phyloP scores from a whole-genome alignment of 2,797 vertebrate genomes.

The Rhynchonycteris naso region DNA sequence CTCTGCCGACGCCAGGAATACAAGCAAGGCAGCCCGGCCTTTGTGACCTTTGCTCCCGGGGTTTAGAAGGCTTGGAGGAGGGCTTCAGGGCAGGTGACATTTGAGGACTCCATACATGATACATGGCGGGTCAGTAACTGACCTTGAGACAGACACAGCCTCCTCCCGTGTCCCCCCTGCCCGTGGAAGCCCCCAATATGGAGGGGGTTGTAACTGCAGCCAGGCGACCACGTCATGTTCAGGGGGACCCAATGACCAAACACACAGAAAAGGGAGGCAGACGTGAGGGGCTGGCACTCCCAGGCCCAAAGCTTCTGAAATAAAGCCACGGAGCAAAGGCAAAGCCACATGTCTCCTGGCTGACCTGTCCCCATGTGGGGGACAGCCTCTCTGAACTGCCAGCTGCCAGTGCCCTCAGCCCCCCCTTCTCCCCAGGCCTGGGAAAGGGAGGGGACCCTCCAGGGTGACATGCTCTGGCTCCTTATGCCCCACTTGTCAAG shows the following conservation, averaged over 20 bases:
- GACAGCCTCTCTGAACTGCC: neutral
- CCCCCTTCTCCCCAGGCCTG: neutral
- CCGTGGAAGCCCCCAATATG: neutral
- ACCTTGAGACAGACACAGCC: neutral
- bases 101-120: neutral
- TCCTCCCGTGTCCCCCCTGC: neutral
- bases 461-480: neutral
- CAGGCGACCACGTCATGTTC: neutral
- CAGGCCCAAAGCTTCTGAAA: no score
- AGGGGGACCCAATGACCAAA: neutral
- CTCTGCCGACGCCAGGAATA: neutral
- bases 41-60: neutral
- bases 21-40: neutral
- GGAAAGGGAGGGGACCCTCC: neutral
- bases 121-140: neutral
- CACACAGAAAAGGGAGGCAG: fast-evolving
- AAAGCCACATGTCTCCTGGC: neutral
- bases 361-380: neutral
- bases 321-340: neutral
- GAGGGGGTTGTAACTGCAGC: neutral
- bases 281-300: neutral
- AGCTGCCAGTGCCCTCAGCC: neutral
- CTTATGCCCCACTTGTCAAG: neutral
- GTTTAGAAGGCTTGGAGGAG: no score
- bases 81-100: neutral